Base-by-base conservation (phyloP, 1,140 invertebrate genomes). In the Gonioctena quinquepunctata region DNA sequence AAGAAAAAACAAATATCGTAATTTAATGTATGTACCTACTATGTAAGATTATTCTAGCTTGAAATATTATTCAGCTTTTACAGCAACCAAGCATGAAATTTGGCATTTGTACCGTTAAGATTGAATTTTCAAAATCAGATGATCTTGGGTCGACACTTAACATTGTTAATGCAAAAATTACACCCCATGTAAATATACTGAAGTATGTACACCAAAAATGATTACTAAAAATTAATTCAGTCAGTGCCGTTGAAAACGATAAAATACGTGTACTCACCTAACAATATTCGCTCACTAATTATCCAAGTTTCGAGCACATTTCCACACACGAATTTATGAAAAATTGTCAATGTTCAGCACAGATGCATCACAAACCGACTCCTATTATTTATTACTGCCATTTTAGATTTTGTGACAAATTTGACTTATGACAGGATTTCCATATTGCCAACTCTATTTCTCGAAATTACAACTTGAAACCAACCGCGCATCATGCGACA, bases 341-440 rank as follows among this genome's bases (percentile, higher is more conserved):
- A 21, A 57, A 57, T 18, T 21, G 6, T 19, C 22, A 57, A 57
- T 23, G 21, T 57, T 57, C 25, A 57, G 19, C 54, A 57, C 54
- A 57, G 54, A 57, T 57, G 54, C 19, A 57, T 5, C 54, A 19
- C 54, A 57, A 57, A n/a, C 54, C 21, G 25, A 57, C 19, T 57
- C 21, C 54, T 57, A 25, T 57, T 57, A n/a, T n/a, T n/a, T n/a
- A 23, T 23, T 16, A 57, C 54, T 57, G 54, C 54, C 54, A 57
- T 57, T 57, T 57, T 57, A 57, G 11, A 4, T 57, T 57, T 42
- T 42, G 11, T 42, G 33, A 42, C 33, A 42, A 42, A 42, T 8
- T 42, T 42, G 33, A 42, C 33, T 11, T 42, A 13, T 42, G 33
- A 42, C 33, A 42, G n/a, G n/a, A n/a, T n/a, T n/a, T n/a, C n/a